Conservation (phyloP, 2,113 vertebrate species). For the Bufo bufo region DNA sequence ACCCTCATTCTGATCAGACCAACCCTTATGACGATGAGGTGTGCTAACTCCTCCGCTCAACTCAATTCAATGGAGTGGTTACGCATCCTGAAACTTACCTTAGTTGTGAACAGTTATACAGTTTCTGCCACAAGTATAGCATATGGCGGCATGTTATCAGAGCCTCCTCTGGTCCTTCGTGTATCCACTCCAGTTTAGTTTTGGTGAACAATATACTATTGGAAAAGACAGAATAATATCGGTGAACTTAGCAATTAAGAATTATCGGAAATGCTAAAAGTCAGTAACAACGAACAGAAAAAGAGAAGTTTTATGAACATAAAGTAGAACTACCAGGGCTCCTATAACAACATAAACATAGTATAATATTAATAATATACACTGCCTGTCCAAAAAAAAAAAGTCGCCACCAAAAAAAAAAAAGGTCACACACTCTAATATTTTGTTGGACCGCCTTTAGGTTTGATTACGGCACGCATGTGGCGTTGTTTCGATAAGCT, state of each 20-base stretch:
- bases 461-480: too few species aligned
- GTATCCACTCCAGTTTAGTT: constrained; percentile 86
- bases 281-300: not conserved
- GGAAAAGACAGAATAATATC: constrained; percentile 34
- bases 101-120: constrained; percentile 79
- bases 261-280: not conserved
- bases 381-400: too few species aligned
- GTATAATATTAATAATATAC: too few species aligned
- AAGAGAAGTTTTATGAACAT: not conserved
- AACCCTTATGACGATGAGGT: too few species aligned
- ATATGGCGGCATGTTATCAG: constrained; percentile 91
- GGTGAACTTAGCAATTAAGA: not conserved
- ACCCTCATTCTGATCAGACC: not conserved
- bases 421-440: too few species aligned
- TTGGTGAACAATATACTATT: constrained; percentile 93
- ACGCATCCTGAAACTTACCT: constrained; percentile 73
- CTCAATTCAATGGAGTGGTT: not conserved
- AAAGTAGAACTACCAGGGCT: not conserved
- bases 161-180: constrained; percentile 85
- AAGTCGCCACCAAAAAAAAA: too few species aligned
- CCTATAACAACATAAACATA: not conserved
- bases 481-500: too few species aligned
- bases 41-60: not conserved
- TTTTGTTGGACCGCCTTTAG: too few species aligned
- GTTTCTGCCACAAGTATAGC: constrained; percentile 88